Base-by-base conservation (phyloP, 2,888 invertebrate species). In the Lycaena phlaeas region DNA sequence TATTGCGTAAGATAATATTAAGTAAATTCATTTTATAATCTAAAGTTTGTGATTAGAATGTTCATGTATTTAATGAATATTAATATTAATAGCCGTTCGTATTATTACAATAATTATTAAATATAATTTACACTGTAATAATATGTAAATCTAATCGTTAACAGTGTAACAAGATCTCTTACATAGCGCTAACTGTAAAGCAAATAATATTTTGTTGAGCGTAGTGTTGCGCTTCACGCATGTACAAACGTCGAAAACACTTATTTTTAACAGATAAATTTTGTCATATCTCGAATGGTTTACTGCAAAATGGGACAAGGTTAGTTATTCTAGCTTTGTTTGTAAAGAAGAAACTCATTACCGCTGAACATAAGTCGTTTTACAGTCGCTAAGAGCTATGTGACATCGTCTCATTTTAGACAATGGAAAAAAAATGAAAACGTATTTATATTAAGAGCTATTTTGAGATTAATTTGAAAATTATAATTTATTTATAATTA, bases 321-420 rank as follows among this genome's bases (percentile, higher is more conserved):
- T 59, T 66, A 56, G 56, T 61, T 62, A 66, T 61, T 63, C 53
- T 57, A 62, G 57, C 52, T 57, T 54, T 56, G 57, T 57, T 54
- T 55, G 57, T 62, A 54, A 61, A 60, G 58, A 55, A 52, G 58
- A 55, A 52, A 57, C 59, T 67, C 60, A 69, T 70, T 67, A 72
- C 66, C 61, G 59, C 51, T 52, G 53, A 47, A 54, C 51, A 54
- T 55, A 54, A n/a, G n/a, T 51, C 54, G 55, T 55, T 50, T n/a
- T 52, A 47, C 46, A 48, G 50, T 2, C 25, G 39, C 30, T 39
- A 25, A 12, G 34, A 12, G 11, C 11, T 6, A 15, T 30, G 15
- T 15, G 5, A 15, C 30, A n/a, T 15, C 5, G 15, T 30, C 30
- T 15, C 4, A 15, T n/a, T 4, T 9, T 9, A 14, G 14, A n/a